These are phyloP conservation scores for Eristalinus sepulchralis DNA, from an alignment of 2,888 invertebrate species.

Conservation along the genomic window DNA sequence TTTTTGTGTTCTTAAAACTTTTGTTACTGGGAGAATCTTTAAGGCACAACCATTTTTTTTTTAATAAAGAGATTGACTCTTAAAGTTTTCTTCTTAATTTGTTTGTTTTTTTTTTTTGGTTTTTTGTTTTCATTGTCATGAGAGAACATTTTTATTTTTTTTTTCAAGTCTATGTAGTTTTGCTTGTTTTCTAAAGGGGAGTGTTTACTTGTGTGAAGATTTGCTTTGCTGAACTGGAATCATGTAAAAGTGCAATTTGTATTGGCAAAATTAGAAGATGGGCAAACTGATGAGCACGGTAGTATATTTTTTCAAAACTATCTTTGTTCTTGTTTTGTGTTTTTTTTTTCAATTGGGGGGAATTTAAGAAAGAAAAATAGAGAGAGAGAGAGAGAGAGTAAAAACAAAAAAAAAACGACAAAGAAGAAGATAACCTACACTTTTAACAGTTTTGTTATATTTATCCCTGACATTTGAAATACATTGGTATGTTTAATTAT, in stretches of 20 bases:
- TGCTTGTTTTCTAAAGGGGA: neutral
- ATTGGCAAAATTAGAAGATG: neutral
- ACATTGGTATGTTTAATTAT: neutral
- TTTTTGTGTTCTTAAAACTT: constrained; percentile 4
- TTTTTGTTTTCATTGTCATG: no score
- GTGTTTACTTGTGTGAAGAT: neutral
- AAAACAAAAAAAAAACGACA: no score
- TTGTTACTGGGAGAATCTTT: constrained; percentile 42
- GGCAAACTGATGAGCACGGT: constrained; percentile 41
- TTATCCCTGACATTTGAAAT: constrained; percentile 17
- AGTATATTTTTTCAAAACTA: no score
- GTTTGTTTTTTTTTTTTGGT: no score
- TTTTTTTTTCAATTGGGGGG: no score
- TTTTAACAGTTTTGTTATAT: neutral
- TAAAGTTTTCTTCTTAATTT: constrained; percentile 36
- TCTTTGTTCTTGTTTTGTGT: neutral
- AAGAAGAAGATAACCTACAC: neutral
- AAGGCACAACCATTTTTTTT: constrained; percentile 60
- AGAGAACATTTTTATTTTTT: neutral
- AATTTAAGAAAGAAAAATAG: no score
- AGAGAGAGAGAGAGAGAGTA: no score
- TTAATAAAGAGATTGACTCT: constrained; percentile 42
- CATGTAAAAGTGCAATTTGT: neutral
- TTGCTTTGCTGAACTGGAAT: neutral
- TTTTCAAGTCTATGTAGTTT: neutral